Evolutionary conservation across 2,888 invertebrate genomes (phyloP).

Genomic region (Scaptodrosophila latifasciaeformis): DNA sequence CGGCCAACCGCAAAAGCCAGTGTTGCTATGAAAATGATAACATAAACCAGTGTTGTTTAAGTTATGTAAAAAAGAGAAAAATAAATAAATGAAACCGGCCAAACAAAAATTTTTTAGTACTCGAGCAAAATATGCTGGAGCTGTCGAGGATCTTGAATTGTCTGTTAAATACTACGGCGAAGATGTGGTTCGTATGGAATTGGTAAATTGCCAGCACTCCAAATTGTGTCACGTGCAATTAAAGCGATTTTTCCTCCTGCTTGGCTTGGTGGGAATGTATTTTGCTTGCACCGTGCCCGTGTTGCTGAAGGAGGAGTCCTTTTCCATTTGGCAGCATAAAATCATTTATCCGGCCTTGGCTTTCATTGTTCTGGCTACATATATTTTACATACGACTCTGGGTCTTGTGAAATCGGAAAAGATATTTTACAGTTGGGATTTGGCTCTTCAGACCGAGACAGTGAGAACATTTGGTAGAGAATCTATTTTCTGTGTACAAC

Average conservation of each 20-base stretch:
- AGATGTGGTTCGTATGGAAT: conserved; percentile 57
- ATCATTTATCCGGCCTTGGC: conserved; percentile 34
- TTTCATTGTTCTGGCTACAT: conserved; percentile 26
- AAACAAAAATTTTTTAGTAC: conserved; percentile 45
- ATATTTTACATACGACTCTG: conserved; percentile 40
- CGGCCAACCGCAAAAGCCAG: too few relatives aligned
- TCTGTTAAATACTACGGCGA: conserved; percentile 44
- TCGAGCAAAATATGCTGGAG: conserved; percentile 45
- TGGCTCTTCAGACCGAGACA: conserved; percentile 72
- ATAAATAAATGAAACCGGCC: conserved; percentile 34
- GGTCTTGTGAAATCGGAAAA: conserved; percentile 59
- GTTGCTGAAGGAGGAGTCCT: neutral
- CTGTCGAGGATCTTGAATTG: conserved; percentile 46
- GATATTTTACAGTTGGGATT: conserved; percentile 61
- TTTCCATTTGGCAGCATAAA: conserved; percentile 19
- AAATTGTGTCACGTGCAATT: conserved; percentile 38
- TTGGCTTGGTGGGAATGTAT: conserved; percentile 28
- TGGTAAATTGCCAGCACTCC: conserved; percentile 46
- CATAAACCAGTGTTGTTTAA: too few relatives aligned
- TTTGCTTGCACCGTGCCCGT: conserved; percentile 18
- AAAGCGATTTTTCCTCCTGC: conserved; percentile 32
- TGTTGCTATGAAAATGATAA: too few relatives aligned
- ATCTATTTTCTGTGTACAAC: conserved; percentile 69
- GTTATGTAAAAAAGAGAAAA: too few relatives aligned
- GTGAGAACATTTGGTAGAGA: conserved; percentile 64